Percentiles rank a stretch among this genome's conserved stretches.
These are phyloP conservation scores for Microvelia longipes DNA, from an alignment of 1,140 invertebrate species.

Conservation along the genomic window DNA sequence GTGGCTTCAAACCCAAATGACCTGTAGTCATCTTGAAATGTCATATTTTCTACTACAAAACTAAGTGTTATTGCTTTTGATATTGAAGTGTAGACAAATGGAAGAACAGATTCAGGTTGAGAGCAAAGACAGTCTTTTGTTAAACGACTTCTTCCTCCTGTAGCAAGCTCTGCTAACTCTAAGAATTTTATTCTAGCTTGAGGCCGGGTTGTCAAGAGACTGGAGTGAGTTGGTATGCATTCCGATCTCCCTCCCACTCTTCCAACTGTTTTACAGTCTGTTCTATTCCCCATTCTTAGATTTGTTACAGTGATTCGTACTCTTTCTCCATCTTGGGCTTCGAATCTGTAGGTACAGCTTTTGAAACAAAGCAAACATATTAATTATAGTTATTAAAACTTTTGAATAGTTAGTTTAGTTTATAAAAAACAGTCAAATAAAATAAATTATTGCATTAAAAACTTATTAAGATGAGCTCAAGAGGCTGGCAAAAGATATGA, in stretches of 20 bases:
- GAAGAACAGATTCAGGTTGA: conserved; percentile 35
- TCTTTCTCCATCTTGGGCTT: conserved; percentile 59
- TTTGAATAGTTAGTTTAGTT: too few species aligned
- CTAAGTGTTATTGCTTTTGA: conserved; percentile 61
- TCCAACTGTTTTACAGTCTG: conserved; percentile 40
- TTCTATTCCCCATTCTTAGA: conserved; percentile 38
- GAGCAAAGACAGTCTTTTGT: conserved; percentile 56
- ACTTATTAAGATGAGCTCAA: too few species aligned
- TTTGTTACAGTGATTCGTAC: conserved; percentile 49
- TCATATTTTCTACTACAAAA: conserved; percentile 66
- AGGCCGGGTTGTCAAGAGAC: too few species aligned
- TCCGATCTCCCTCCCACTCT: conserved; percentile 49
- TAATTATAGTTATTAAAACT: too few species aligned
- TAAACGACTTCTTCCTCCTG: conserved; percentile 40
- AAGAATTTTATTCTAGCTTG: conserved; percentile 39
- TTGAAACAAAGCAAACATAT: conserved; percentile 24
- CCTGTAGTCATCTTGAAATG: conserved; percentile 63
- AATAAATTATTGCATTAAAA: too few species aligned
- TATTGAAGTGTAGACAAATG: conserved; percentile 59
- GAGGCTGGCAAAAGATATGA: too few species aligned
- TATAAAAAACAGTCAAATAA: too few species aligned
- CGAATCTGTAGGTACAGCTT: conserved; percentile 71
- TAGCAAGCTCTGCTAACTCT: conserved; percentile 45
- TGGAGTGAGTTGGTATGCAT: conserved; percentile 52
- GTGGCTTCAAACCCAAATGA: conserved; percentile 68